Conservation (phyloP, 2,797 vertebrate genomes). For the Triplophysa yarkandensis region DNA sequence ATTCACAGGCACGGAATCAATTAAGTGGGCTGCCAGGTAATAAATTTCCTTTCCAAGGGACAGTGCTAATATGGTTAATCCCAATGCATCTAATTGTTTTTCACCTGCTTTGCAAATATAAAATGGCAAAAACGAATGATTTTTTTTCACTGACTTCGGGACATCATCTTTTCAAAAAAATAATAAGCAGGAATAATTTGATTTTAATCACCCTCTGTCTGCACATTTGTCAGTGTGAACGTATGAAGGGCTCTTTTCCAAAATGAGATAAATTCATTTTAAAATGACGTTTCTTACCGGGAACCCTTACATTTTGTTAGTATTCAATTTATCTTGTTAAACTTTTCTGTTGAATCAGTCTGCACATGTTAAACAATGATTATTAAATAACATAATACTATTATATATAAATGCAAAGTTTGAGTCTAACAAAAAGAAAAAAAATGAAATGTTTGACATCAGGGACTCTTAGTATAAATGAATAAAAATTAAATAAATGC, state of each 20-base stretch:
- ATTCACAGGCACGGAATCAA: slow-evolving; percentile 72
- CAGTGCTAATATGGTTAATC: slow-evolving; percentile 65
- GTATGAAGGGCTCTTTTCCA: background rate
- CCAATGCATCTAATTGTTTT: slow-evolving; percentile 63
- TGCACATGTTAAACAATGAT: no score
- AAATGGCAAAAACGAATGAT: slow-evolving; percentile 61
- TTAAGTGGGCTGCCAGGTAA: slow-evolving; percentile 65
- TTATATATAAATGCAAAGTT: no score
- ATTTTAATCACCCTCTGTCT: slow-evolving; percentile 63
- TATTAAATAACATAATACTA: no score
- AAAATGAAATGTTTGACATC: no score
- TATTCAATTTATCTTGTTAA: no score
- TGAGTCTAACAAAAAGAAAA: no score
- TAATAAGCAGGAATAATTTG: slow-evolving; percentile 66
- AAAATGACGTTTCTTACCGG: no score
- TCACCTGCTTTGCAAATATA: slow-evolving; percentile 65
- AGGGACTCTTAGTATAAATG: no score
- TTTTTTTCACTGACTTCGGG: slow-evolving; percentile 57
- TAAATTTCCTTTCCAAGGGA: slow-evolving; percentile 66
- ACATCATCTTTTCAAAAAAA: slow-evolving; percentile 60
- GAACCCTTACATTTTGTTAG: no score
- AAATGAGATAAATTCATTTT: no score
- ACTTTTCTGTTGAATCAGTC: no score
- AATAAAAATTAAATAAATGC: no score
- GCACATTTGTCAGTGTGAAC: slow-evolving; percentile 33